Evolutionary conservation across 2,888 invertebrate genomes (phyloP).

Genomic region (Marasmarcha lunaedactyla): DNA sequence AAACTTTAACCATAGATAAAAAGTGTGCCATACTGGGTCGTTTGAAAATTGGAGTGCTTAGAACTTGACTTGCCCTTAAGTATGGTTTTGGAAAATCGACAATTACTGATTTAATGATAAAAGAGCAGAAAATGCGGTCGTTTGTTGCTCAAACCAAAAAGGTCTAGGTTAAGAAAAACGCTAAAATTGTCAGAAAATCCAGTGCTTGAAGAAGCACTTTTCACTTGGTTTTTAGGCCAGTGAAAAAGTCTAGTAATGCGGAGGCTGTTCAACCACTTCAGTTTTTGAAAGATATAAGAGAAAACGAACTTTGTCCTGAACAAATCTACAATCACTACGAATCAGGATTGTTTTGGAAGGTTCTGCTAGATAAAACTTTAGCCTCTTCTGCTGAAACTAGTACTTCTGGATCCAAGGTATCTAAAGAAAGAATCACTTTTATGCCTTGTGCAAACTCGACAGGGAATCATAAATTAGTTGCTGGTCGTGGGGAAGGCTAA

Average conservation of each 20-base stretch:
- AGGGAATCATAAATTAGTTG: slow-evolving; percentile 8
- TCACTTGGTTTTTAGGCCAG: slow-evolving; percentile 14
- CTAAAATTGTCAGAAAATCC: slow-evolving; percentile 10
- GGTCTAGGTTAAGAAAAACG: slow-evolving; percentile 10
- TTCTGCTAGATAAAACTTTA: slow-evolving; percentile 20
- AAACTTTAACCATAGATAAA: slow-evolving; percentile 6
- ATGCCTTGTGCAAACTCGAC: slow-evolving; percentile 7
- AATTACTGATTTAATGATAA: slow-evolving; percentile 9
- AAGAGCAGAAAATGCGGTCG: slow-evolving; percentile 6
- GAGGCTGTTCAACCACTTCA: slow-evolving; percentile 12
- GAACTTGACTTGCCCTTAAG: slow-evolving; percentile 6
- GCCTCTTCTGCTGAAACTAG: slow-evolving; percentile 10
- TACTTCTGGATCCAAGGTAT: slow-evolving; percentile 7
- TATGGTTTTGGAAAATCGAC: slow-evolving; percentile 12
- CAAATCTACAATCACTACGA: slow-evolving; percentile 14
- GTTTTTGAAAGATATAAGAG: slow-evolving; percentile 4
- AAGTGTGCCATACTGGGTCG: slow-evolving; percentile 5
- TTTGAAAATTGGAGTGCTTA: slow-evolving; percentile 4
- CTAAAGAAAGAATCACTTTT: slow-evolving; percentile 7
- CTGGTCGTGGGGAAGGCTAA: slow-evolving; percentile 10
- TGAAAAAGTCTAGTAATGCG: slow-evolving; percentile 17
- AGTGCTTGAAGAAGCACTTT: slow-evolving; percentile 12
- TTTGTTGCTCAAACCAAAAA: slow-evolving; percentile 8
- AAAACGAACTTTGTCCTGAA: slow-evolving; percentile 1
- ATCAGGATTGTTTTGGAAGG: slow-evolving; percentile 20